phyloP scores from a whole-genome alignment of 1,140 invertebrate species.

The Brachionus plicatilis region DNA sequence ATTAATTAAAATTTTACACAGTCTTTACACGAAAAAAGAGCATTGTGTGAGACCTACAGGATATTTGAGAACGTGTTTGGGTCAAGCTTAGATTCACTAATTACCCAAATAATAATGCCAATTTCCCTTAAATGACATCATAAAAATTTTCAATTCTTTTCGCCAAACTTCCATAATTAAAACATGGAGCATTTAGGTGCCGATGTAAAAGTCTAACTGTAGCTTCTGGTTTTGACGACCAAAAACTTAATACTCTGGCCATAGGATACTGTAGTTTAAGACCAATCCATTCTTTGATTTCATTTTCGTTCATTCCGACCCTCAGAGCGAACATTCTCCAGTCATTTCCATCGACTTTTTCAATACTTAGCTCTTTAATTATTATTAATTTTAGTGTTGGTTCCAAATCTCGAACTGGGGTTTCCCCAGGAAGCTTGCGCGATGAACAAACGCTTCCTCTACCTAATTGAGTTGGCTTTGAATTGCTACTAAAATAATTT shows the following conservation, averaged over 20 bases:
- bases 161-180: constrained; percentile 48
- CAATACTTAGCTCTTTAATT: constrained; percentile 49
- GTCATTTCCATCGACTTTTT: constrained; percentile 51
- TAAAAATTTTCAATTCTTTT: constrained; percentile 53
- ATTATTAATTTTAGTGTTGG: constrained; percentile 47
- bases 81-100: too few species aligned
- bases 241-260: constrained; percentile 49
- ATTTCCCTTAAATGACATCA: constrained; percentile 46
- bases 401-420: constrained; percentile 50
- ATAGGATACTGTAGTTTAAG: constrained; percentile 49
- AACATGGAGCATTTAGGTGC: constrained; percentile 52
- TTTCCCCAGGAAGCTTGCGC: constrained; percentile 48
- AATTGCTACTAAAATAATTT: background rate
- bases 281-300: constrained; percentile 48
- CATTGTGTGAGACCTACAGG: too few species aligned
- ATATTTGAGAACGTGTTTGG: too few species aligned
- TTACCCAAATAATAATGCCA: background rate
- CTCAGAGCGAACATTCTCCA: constrained; percentile 51
- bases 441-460: constrained; percentile 29
- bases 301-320: constrained; percentile 48
- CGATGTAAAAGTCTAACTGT: constrained; percentile 52
- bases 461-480: background rate
- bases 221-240: constrained; percentile 49
- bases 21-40: too few species aligned
- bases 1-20: background rate